phyloP scores from a whole-genome alignment of 1,140 invertebrate species.

The Euwallacea fornicatus region DNA sequence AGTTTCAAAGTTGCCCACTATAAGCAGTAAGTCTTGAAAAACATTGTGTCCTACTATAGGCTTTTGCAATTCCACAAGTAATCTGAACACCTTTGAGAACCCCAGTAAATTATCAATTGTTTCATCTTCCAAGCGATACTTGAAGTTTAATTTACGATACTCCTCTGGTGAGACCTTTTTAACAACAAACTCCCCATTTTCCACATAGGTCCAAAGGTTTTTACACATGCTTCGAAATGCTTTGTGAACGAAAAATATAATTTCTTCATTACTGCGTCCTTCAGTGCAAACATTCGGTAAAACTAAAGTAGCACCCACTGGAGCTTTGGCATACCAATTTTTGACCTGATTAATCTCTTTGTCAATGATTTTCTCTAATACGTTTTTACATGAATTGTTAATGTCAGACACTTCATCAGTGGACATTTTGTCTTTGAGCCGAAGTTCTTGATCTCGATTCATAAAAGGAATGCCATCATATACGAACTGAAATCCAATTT shows the following conservation, averaged over 20 bases:
- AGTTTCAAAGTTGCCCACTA: conserved; percentile 72
- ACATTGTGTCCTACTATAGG: conserved; percentile 77
- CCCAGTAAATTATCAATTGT: conserved; percentile 62
- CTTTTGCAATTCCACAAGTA: conserved; percentile 62
- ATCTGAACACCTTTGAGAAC: conserved; percentile 68
- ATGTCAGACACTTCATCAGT: conserved; percentile 48
- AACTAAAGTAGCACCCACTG: conserved; percentile 38
- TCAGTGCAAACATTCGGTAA: conserved; percentile 35
- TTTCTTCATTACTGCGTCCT: conserved; percentile 40
- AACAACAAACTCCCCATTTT: conserved; percentile 54
- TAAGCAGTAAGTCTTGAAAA: conserved; percentile 69
- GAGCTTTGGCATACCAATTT: conserved; percentile 47
- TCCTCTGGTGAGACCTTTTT: conserved; percentile 49
- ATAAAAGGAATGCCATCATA: conserved; percentile 70
- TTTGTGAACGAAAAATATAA: conserved; percentile 57
- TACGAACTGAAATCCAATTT: conserved; percentile 60
- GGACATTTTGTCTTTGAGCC: conserved; percentile 57
- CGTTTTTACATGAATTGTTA: conserved; percentile 22
- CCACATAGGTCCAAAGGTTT: conserved; percentile 56
- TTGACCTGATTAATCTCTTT: conserved; percentile 45
- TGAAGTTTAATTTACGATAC: conserved; percentile 44
- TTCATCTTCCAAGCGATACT: conserved; percentile 53
- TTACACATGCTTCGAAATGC: conserved; percentile 59
- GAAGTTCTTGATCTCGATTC: conserved; percentile 59
- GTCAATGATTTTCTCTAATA: conserved; percentile 40